Evolutionary conservation across 1,140 invertebrate genomes (phyloP).

Genomic region (Agrilus planipennis): DNA sequence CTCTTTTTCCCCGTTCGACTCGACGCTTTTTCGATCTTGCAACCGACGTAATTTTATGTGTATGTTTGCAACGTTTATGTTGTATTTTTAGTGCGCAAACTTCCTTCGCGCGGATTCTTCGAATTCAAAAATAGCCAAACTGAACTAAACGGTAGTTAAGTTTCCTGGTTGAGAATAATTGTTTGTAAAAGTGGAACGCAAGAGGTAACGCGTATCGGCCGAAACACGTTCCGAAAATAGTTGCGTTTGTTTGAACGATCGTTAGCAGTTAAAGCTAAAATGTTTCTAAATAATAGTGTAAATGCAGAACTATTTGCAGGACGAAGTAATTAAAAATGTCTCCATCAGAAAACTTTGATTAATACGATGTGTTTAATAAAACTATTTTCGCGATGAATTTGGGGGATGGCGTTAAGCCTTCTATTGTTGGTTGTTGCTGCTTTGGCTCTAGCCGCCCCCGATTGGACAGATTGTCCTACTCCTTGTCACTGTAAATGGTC

Average conservation of each 20-base stretch:
- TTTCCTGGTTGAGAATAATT: background rate
- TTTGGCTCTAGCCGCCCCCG: slow-evolving; percentile 43
- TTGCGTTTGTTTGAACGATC: too few relatives aligned
- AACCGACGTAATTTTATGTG: too few relatives aligned
- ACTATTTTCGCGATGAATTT: slow-evolving; percentile 20
- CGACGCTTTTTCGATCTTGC: too few relatives aligned
- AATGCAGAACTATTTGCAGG: background rate
- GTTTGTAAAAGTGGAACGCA: too few relatives aligned
- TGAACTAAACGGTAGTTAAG: background rate
- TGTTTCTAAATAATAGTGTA: background rate
- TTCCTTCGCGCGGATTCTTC: slow-evolving; percentile 1
- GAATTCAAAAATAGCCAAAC: background rate
- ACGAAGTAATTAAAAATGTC: background rate
- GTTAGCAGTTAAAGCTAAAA: too few relatives aligned
- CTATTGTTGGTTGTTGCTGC: slow-evolving; percentile 25
- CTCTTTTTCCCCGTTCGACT: slow-evolving; percentile 3
- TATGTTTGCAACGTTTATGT: slow-evolving; percentile 3
- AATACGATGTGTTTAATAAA: slow-evolving; percentile 5
- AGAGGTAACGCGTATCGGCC: too few relatives aligned
- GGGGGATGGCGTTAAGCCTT: slow-evolving; percentile 26
- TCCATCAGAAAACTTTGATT: background rate
- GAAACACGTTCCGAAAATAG: too few relatives aligned
- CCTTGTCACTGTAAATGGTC: slow-evolving; percentile 82
- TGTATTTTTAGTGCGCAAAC: slow-evolving; percentile 3
- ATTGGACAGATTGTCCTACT: slow-evolving; percentile 71